phyloP scores from a whole-genome alignment of 2,113 vertebrate species.

The Halcyon senegalensis region DNA sequence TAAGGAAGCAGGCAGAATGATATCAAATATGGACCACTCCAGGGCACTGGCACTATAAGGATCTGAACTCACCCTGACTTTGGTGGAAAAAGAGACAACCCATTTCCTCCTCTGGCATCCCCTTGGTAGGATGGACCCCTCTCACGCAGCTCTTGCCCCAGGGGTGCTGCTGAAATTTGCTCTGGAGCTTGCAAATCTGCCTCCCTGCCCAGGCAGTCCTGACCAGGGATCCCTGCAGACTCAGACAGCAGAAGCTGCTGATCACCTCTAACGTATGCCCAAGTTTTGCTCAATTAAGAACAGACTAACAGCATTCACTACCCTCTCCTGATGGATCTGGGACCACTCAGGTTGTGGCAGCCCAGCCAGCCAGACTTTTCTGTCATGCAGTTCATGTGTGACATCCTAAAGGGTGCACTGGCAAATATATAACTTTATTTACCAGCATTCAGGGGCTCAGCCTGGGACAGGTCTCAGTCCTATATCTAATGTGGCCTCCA shows the following conservation, averaged over 20 bases:
- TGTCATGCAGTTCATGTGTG: fast-evolving
- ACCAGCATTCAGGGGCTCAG: background rate
- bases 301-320: background rate
- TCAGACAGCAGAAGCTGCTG: background rate
- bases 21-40: slow-evolving; percentile 57
- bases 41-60: slow-evolving; percentile 6
- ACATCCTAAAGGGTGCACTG: background rate
- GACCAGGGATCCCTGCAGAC: background rate
- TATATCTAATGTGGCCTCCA: fast-evolving
- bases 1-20: slow-evolving; percentile 72
- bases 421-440: background rate
- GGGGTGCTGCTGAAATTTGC: background rate
- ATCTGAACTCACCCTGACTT: background rate
- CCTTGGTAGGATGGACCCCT: background rate
- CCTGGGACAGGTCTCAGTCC: background rate
- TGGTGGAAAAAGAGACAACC: background rate
- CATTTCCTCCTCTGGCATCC: background rate
- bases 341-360: background rate
- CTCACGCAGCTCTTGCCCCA: background rate
- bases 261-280: background rate
- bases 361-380: background rate
- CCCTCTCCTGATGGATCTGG: background rate
- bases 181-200: background rate
- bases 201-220: background rate
- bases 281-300: slow-evolving; percentile 17